phyloP scores from a whole-genome alignment of 2,797 vertebrate genomes.

The Pampus argenteus region DNA sequence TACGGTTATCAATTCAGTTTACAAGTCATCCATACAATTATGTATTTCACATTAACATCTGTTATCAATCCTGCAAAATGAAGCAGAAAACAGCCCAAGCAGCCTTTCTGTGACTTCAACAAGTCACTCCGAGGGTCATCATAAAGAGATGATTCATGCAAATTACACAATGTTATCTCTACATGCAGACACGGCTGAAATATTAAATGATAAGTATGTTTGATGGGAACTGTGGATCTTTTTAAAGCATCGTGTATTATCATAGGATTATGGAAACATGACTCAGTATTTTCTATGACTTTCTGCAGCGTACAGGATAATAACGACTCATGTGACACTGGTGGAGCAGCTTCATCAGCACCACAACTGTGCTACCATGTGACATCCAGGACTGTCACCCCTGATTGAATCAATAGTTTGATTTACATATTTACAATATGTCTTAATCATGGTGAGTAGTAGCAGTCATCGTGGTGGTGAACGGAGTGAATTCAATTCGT shows the following conservation, averaged over 20 bases:
- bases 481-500: too few species aligned
- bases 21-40: background rate
- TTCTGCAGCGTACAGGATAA: background rate
- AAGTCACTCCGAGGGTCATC: background rate
- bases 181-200: background rate
- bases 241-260: too few species aligned
- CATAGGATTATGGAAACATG: too few species aligned
- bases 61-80: background rate
- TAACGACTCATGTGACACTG: background rate
- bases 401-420: background rate
- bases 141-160: background rate
- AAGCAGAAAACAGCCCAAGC: background rate
- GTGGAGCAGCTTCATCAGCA: background rate
- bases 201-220: background rate
- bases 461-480: background rate
- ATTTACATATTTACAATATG: background rate
- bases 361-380: background rate
- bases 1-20: background rate
- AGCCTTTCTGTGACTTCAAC: background rate
- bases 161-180: background rate
- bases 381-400: background rate
- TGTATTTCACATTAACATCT: background rate
- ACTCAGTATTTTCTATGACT: too few species aligned
- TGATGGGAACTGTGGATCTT: background rate
- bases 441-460: background rate